phyloP scores from a whole-genome alignment of 2,113 vertebrate species.

The Aix galericulata region DNA sequence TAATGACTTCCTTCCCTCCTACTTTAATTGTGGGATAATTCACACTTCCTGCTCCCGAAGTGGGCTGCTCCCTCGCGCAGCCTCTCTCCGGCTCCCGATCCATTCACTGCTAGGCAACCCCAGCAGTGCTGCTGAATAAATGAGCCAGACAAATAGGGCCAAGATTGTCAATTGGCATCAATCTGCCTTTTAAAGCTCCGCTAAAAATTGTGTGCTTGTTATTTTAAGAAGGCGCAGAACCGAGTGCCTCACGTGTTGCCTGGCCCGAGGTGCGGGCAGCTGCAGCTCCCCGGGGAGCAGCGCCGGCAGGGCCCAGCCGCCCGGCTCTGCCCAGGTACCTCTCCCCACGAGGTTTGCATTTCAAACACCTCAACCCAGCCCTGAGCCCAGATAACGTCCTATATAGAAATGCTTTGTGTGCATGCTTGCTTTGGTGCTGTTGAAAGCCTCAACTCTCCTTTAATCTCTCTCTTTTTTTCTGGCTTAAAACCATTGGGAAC shows the following conservation, averaged over 20 bases:
- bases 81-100: background rate
- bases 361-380: background rate
- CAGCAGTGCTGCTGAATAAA: background rate
- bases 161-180: background rate
- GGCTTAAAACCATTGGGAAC: background rate
- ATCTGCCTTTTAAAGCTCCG: background rate
- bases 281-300: background rate
- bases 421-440: background rate
- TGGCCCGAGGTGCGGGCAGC: background rate
- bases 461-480: background rate
- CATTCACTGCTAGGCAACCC: background rate
- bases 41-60: conserved; percentile 44
- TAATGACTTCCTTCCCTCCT: conserved; percentile 72
- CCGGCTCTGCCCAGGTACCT: background rate
- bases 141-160: background rate
- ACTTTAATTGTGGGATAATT: conserved; percentile 59
- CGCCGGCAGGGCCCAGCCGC: rapidly evolving
- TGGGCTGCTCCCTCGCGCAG: background rate
- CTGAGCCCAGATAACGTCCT: background rate
- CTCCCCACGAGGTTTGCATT: rapidly evolving
- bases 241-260: rapidly evolving
- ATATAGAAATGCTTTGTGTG: background rate
- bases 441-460: background rate
- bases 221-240: background rate
- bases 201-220: background rate